Percentiles rank a stretch among this genome's conserved stretches.
These are phyloP conservation scores for Indicator maculatus DNA, from an alignment of 2,113 vertebrate genomes.

Conservation along the genomic window DNA sequence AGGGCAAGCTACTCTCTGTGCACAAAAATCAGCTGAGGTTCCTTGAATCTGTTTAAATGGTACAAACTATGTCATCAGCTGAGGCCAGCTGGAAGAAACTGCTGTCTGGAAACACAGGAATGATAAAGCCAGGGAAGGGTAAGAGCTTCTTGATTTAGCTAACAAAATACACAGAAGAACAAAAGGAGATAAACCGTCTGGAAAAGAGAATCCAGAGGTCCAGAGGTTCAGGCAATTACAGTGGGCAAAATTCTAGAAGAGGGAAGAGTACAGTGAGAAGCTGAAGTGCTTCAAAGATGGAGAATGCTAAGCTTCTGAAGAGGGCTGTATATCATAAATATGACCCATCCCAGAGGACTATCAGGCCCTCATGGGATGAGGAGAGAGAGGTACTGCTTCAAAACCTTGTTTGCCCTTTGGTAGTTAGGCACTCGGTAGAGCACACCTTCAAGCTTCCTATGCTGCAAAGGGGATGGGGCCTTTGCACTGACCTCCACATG, in stretches of 20 bases:
- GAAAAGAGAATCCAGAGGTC: not conserved
- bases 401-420: not conserved
- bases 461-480: not conserved
- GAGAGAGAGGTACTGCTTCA: not conserved
- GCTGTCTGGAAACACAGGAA: not conserved
- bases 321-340: not conserved
- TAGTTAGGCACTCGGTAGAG: not conserved
- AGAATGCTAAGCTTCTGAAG: not conserved
- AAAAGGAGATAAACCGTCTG: not conserved
- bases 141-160: not conserved
- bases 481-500: not conserved
- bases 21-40: not conserved
- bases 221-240: not conserved
- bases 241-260: not conserved
- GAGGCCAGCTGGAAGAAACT: not conserved
- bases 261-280: not conserved
- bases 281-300: not conserved
- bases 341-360: not conserved
- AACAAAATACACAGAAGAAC: not conserved
- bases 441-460: not conserved
- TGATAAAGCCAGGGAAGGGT: not conserved
- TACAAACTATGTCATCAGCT: not conserved
- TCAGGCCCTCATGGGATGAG: not conserved
- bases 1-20: not conserved
- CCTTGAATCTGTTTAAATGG: not conserved